Conservation (phyloP, 2,888 invertebrate genomes). For the Trilocha varians region DNA sequence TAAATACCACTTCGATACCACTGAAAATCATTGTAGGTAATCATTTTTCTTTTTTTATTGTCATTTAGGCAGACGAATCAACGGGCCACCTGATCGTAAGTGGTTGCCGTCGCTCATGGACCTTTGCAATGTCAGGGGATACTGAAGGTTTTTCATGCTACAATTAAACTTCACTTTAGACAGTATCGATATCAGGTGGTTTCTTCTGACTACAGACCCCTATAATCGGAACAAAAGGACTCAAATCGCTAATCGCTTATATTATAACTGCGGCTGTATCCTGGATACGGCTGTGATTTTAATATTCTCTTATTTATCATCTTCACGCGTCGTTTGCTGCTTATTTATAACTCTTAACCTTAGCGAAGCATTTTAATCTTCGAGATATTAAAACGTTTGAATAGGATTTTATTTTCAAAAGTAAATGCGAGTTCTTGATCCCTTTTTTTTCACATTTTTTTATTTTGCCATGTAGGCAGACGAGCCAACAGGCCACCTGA, state of each 20-base stretch:
- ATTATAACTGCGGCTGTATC: neutral
- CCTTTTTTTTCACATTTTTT: neutral
- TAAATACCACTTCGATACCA: no score
- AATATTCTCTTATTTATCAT: conserved; percentile 3
- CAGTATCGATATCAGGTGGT: no score
- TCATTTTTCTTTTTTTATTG: no score
- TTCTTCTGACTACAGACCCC: no score
- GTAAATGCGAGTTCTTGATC: neutral
- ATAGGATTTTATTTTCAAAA: neutral
- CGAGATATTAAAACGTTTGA: neutral
- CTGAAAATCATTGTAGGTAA: no score
- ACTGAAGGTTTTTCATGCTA: no score
- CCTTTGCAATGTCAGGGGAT: no score
- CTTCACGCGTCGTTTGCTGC: conserved; percentile 1
- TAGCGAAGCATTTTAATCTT: neutral
- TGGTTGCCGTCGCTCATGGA: no score
- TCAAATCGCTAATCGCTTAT: neutral
- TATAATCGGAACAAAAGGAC: no score
- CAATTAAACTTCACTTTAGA: no score
- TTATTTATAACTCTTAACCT: neutral
- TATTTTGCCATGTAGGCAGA: neutral
- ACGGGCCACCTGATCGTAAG: no score
- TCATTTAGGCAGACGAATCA: no score
- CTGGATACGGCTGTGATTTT: neutral
- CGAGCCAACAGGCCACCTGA: neutral